These are phyloP conservation scores for Xylocampa areola DNA, from an alignment of 2,888 invertebrate species.

Conservation along the genomic window DNA sequence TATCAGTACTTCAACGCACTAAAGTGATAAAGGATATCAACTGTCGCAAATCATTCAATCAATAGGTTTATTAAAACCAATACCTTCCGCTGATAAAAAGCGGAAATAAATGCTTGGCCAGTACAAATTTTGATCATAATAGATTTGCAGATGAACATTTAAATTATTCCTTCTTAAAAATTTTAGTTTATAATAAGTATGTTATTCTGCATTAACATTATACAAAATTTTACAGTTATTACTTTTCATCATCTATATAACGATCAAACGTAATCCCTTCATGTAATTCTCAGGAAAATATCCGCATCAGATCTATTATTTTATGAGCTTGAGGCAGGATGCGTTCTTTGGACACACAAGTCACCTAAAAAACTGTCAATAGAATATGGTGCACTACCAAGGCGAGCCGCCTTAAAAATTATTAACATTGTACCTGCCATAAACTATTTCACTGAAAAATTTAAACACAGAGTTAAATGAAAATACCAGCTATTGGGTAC, in stretches of 20 bases:
- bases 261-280: too few relatives aligned
- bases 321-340: constrained; percentile 5
- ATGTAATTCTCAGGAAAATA: constrained; percentile 20
- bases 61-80: constrained; percentile 45
- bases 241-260: too few relatives aligned
- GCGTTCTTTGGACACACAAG: too few relatives aligned
- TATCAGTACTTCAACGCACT: constrained; percentile 67
- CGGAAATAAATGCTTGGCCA: constrained; percentile 9
- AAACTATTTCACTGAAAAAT: constrained; percentile 1
- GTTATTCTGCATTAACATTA: constrained; percentile 36
- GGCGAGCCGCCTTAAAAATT: constrained; percentile 20
- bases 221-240: constrained; percentile 11
- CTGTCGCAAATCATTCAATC: constrained; percentile 49
- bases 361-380: too few relatives aligned
- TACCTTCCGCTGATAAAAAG: constrained; percentile 29
- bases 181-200: too few relatives aligned
- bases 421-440: background rate
- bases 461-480: background rate
- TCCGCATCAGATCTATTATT: constrained; percentile 13
- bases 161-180: constrained; percentile 33
- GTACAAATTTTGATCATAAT: constrained; percentile 31
- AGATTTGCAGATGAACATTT: constrained; percentile 46
- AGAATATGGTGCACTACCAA: constrained; percentile 29
- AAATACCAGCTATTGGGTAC: constrained; percentile 11
- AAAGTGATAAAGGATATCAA: constrained; percentile 53